A percentile compares a stretch with the other conserved stretches of the same genome.
Evolutionary conservation across 2,113 vertebrate genomes (phyloP).

Genomic region (Anolis carolinensis): DNA sequence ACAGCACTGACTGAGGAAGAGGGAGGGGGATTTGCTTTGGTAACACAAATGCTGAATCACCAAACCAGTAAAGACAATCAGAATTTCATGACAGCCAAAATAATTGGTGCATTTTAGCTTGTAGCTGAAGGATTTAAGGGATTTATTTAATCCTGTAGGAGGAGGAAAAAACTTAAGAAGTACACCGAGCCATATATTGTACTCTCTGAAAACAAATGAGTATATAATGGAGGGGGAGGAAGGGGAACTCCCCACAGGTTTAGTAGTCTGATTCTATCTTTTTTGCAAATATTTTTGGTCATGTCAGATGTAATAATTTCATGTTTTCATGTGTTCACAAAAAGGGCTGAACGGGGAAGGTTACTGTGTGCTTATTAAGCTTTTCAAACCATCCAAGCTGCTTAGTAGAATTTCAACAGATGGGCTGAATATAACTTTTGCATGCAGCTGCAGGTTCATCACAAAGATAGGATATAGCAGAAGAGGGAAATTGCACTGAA

Average conservation of each 20-base stretch:
- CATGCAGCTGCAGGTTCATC: conserved; percentile 36
- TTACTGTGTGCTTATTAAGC: conserved; percentile 59
- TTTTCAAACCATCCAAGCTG: conserved; percentile 56
- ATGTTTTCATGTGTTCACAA: conserved; percentile 58
- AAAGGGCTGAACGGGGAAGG: conserved; percentile 59
- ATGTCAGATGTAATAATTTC: conserved; percentile 62
- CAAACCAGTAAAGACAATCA: conserved; percentile 61
- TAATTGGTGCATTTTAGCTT: conserved; percentile 67
- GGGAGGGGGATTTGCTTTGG: conserved; percentile 33
- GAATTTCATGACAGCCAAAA: conserved; percentile 60
- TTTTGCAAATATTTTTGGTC: conserved; percentile 65
- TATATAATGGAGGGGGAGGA: conserved; percentile 52
- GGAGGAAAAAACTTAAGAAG: conserved; percentile 38
- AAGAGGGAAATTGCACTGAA: background rate
- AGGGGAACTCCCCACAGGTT: conserved; percentile 22
- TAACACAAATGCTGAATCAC: conserved; percentile 41
- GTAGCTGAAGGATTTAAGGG: conserved; percentile 67
- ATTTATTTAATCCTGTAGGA: conserved; percentile 66
- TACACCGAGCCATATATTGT: conserved; percentile 61
- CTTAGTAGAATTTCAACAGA: conserved; percentile 55
- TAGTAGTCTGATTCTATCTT: conserved; percentile 56
- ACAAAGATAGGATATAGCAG: conserved; percentile 27
- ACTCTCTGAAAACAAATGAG: conserved; percentile 67
- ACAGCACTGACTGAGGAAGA: background rate
- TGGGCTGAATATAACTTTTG: conserved; percentile 48